Conservation (phyloP, 2,888 invertebrate species). For the Synergus umbraculus region DNA sequence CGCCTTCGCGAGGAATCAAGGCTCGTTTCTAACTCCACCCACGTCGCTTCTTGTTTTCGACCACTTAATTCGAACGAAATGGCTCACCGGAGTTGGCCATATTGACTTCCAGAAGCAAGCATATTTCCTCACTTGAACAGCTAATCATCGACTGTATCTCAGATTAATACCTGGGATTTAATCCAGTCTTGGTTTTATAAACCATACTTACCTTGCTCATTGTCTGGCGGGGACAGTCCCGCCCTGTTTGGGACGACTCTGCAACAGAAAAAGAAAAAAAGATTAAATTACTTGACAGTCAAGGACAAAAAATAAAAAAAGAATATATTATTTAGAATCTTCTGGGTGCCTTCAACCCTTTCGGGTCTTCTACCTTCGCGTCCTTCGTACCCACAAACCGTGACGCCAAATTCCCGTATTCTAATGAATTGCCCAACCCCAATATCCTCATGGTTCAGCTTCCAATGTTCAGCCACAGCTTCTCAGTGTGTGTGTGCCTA, state of each 20-base stretch:
- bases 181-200: neutral
- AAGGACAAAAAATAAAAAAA: neutral
- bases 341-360: slow-evolving; percentile 61
- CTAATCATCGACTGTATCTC: neutral
- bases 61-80: slow-evolving; percentile 31
- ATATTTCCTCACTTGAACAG: neutral
- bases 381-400: slow-evolving; percentile 51
- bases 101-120: neutral
- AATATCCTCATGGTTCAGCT: slow-evolving; percentile 66
- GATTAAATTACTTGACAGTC: slow-evolving; percentile 16
- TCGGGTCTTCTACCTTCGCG: slow-evolving; percentile 48
- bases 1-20: slow-evolving; percentile 11
- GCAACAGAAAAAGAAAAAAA: slow-evolving; percentile 65
- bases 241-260: slow-evolving; percentile 74
- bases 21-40: slow-evolving; percentile 41
- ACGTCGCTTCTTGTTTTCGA: slow-evolving; percentile 44
- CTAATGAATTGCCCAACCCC: slow-evolving; percentile 72
- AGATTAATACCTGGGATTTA: too few relatives aligned
- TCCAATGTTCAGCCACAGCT: slow-evolving; percentile 35
- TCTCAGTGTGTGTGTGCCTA: slow-evolving; percentile 46
- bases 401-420: slow-evolving; percentile 72
- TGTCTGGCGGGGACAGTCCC: slow-evolving; percentile 76
- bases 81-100: neutral
- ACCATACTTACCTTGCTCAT: slow-evolving; percentile 77
- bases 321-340: slow-evolving; percentile 57